Percentiles rank a stretch among this genome's conserved stretches.
Conservation (phyloP, 2,113 vertebrate genomes). For the Thunnus maccoyii region DNA sequence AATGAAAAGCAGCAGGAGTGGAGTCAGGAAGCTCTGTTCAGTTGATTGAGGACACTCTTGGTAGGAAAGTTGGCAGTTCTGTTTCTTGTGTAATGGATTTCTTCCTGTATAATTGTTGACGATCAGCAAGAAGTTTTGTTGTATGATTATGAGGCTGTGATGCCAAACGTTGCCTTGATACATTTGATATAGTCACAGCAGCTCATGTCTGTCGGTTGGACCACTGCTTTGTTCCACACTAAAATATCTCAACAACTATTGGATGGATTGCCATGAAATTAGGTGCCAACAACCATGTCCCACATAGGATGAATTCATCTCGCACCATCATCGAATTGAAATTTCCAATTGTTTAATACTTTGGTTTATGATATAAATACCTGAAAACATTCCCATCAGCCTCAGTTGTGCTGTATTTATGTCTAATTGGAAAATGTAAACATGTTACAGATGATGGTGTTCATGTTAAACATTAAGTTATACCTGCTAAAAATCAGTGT, state of each 20-base stretch:
- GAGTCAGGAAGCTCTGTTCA: slow-evolving; percentile 15
- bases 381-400: no score
- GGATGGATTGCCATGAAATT: not conserved
- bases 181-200: not conserved
- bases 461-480: no score
- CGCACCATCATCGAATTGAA: not conserved
- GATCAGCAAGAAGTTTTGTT: not conserved
- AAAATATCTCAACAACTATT: not conserved
- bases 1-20: slow-evolving; percentile 30
- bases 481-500: no score
- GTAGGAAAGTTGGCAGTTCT: slow-evolving; percentile 18
- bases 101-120: slow-evolving; percentile 13
- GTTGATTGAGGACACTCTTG: slow-evolving; percentile 3
- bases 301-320: not conserved
- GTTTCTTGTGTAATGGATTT: slow-evolving; percentile 29
- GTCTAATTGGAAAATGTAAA: no score
- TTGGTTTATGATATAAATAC: no score
- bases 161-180: slow-evolving; percentile 9
- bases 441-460: not conserved
- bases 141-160: slow-evolving; percentile 18
- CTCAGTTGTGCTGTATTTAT: no score
- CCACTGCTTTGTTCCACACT: not conserved
- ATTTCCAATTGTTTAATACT: no score
- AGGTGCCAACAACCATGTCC: no score
- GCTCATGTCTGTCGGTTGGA: not conserved